phyloP scores from a whole-genome alignment of 2,113 vertebrate genomes.

The Mirza zaza region DNA sequence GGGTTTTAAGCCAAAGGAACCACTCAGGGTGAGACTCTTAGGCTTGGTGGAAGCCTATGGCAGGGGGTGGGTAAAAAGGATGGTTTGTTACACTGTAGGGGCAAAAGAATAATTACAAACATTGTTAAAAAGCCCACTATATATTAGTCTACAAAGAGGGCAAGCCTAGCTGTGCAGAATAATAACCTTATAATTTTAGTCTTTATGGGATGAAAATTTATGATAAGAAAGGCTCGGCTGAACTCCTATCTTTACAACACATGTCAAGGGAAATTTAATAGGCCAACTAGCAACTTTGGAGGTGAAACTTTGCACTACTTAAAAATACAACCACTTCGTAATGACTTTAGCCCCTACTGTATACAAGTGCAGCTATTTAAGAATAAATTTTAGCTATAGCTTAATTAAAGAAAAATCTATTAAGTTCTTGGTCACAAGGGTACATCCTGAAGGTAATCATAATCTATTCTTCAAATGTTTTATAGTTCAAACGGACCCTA shows the following conservation, averaged over 20 bases:
- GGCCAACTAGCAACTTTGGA: background rate
- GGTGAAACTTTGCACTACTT: background rate
- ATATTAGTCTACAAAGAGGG: background rate
- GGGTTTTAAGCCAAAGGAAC: constrained; percentile 16
- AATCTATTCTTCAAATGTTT: background rate
- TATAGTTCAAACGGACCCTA: background rate
- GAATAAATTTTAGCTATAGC: background rate
- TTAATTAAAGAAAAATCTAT: constrained; percentile 45
- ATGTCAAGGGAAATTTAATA: constrained; percentile 33
- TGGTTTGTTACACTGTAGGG: background rate
- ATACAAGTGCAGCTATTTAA: background rate
- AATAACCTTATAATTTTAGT: background rate
- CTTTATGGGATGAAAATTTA: background rate
- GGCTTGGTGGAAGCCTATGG: background rate
- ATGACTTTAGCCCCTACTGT: background rate
- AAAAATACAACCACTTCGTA: background rate
- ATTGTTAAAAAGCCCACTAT: background rate
- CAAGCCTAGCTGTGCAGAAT: background rate
- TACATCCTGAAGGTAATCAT: background rate
- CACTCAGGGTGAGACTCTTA: background rate
- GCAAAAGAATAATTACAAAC: background rate
- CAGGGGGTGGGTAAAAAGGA: background rate
- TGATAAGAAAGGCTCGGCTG: background rate
- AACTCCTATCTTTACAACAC: background rate
- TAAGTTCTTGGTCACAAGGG: background rate